These are phyloP conservation scores for Poeciliopsis turrubarensis DNA, from an alignment of 2,113 vertebrate species.

Conservation along the genomic window DNA sequence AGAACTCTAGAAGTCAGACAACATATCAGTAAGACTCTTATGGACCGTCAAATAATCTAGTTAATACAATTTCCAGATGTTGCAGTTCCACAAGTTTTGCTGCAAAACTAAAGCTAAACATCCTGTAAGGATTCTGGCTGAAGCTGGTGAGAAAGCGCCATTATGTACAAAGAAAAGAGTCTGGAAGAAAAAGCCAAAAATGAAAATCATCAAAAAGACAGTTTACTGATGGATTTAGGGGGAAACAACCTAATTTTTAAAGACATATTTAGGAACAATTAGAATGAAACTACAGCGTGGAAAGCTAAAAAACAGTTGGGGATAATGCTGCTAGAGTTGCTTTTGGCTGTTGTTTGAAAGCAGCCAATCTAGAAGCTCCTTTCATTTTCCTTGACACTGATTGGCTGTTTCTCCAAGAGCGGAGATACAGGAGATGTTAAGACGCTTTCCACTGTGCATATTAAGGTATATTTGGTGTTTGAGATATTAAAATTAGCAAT, in stretches of 20 bases:
- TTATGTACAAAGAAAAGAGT: not conserved
- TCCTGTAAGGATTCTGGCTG: not conserved
- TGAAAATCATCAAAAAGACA: not conserved
- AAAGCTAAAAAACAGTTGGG: too few species aligned
- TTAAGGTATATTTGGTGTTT: too few species aligned
- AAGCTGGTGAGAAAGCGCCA: not conserved
- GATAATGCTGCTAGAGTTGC: too few species aligned
- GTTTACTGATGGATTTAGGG: not conserved
- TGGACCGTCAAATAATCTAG: not conserved
- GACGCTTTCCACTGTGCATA: too few species aligned
- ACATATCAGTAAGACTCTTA: not conserved
- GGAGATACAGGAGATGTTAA: too few species aligned
- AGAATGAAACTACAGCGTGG: too few species aligned
- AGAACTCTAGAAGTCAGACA: not conserved
- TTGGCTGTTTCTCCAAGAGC: too few species aligned
- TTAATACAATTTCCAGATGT: too few species aligned
- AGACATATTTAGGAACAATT: not conserved
- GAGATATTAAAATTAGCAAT: too few species aligned
- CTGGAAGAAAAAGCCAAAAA: not conserved
- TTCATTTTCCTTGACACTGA: too few species aligned
- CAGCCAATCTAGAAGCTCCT: too few species aligned
- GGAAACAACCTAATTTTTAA: not conserved
- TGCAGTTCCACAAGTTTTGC: not conserved
- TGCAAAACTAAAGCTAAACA: not conserved
- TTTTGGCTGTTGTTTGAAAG: too few species aligned